These are phyloP conservation scores for Orchesellides sinensis DNA, from an alignment of 2,888 invertebrate genomes.

Conservation along the genomic window DNA sequence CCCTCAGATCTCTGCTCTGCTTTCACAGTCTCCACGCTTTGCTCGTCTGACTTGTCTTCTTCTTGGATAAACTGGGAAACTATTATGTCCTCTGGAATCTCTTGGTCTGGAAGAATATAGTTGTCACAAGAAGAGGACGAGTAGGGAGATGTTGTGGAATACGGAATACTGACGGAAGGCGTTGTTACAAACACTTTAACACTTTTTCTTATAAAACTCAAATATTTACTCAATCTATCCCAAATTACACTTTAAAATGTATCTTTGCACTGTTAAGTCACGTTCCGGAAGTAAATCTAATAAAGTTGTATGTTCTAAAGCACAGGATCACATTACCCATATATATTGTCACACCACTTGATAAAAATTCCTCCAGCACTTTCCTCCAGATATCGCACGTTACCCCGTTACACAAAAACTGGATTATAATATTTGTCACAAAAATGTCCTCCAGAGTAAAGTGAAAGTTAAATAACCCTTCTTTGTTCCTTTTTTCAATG, in stretches of 20 bases:
- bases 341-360: too few species aligned
- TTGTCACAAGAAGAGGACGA: not conserved
- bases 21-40: not conserved
- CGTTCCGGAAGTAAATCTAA: too few species aligned
- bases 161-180: not conserved
- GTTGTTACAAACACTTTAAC: not conserved
- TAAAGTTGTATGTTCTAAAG: too few species aligned
- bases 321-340: too few species aligned
- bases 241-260: too few species aligned
- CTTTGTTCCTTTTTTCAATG: not conserved
- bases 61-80: not conserved
- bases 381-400: not conserved
- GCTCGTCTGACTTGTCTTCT: not conserved
- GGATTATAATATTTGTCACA: too few species aligned
- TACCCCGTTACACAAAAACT: not conserved
- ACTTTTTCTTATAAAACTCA: not conserved
- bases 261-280: too few species aligned
- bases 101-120: slow-evolving; percentile 18
- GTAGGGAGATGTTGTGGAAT: not conserved
- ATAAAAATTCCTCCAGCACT: too few species aligned
- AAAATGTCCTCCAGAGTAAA: too few species aligned
- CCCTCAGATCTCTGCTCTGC: slow-evolving; percentile 8
- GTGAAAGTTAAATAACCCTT: too few species aligned
- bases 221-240: too few species aligned
- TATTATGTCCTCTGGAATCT: not conserved